Base-by-base conservation (phyloP, 1,140 invertebrate species). In the Brachionus calyciflorus region DNA sequence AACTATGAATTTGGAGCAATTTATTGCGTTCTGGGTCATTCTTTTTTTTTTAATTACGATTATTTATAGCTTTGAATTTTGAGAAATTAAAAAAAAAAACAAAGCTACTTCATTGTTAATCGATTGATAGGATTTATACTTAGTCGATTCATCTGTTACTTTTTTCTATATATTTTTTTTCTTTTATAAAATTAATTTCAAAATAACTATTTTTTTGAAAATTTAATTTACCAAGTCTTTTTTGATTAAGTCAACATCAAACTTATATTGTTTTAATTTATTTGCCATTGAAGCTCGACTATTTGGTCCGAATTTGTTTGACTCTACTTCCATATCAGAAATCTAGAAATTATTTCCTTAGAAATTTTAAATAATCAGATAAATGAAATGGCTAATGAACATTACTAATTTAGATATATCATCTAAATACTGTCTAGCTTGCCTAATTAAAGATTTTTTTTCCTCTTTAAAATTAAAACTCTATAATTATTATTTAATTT, bases 211-310 rank as follows among this genome's bases (percentile, higher is more conserved):
- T 12, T 1, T n/a, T n/a, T n/a, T n/a, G n/a, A n/a, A 17, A 17
- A n/a, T 28, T 26, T 2, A 28, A 12, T 17, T 44, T 44, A 73
- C 69, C 21, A 73, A 51, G 28, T 73, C 46, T 73, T 55, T 73
- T 49, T 73, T 19, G 19, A 73, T 73, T 24, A 51, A 41, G 12
- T 73, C 69, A 73, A 51, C 69, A 40, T 73, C 69, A 5, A 55
- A 49, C 30, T 73, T 73, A 51, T 73, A 55, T 10, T 49, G 30
- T 55, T 73, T 49, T 21, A 73, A n/a, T 30, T 73, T 73, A 10
- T 73, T 73, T n/a, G 26, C 24, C 69, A 55, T 55, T 17, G 46
- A 51, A 14, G 46, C n/a, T 51, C 69, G 44, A 33, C 44, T 37
- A 9, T 73, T 49, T 24, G 69, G 69, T 19, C 44, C 69, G 14